phyloP scores from a whole-genome alignment of 2,113 vertebrate species.

The Limanda limanda region DNA sequence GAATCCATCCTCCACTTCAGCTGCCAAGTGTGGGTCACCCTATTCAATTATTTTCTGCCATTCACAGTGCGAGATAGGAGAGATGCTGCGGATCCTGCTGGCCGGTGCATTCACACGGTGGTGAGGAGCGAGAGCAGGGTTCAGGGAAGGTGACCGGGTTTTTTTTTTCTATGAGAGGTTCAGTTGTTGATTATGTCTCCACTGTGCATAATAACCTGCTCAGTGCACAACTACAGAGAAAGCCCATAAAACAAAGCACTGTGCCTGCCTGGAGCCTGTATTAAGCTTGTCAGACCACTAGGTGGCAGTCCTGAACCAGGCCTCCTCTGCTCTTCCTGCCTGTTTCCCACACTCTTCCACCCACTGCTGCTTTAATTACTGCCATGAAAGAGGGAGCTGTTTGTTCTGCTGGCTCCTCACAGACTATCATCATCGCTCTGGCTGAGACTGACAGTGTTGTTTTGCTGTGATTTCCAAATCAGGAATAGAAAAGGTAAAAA shows the following conservation, averaged over 20 bases:
- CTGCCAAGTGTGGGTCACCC: constrained; percentile 67
- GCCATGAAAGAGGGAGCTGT: constrained; percentile 64
- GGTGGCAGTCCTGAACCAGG: constrained; percentile 72
- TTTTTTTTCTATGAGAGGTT: constrained; percentile 23
- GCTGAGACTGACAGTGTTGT: constrained; percentile 59
- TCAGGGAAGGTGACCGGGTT: constrained; percentile 29
- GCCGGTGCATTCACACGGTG: not conserved
- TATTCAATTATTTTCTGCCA: constrained; percentile 58
- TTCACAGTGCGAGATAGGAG: constrained; percentile 46
- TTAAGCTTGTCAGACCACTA: constrained; percentile 51
- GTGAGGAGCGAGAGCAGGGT: not conserved
- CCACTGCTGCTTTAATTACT: constrained; percentile 65
- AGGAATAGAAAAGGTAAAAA: constrained; percentile 55
- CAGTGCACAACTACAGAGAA: not conserved
- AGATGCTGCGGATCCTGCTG: constrained; percentile 44
- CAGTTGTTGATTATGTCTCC: not conserved
- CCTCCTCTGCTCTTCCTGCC: not conserved
- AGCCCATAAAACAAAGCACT: constrained; percentile 10
- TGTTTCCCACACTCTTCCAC: constrained; percentile 49
- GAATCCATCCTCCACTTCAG: constrained; percentile 61
- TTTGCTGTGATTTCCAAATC: constrained; percentile 66
- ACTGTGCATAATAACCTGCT: not conserved
- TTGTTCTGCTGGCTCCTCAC: constrained; percentile 60
- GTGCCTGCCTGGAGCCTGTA: constrained; percentile 33
- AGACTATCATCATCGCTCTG: constrained; percentile 57